A percentile compares a stretch with the other conserved stretches of the same genome.
Conservation (phyloP, 2,797 vertebrate genomes). For the Anabacerthia variegaticeps region DNA sequence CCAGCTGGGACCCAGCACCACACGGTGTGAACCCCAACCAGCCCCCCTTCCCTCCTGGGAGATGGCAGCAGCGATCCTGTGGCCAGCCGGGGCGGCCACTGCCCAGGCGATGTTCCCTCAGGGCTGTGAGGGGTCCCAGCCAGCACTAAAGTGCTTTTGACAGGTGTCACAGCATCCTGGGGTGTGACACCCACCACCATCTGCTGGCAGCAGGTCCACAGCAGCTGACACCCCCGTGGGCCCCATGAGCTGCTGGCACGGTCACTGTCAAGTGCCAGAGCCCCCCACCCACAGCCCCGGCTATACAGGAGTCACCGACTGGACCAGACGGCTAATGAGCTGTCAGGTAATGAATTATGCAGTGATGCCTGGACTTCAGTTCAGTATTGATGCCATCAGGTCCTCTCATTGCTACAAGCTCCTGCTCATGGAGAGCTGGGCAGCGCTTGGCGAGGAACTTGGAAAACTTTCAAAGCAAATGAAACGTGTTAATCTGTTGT, state of each 20-base stretch:
- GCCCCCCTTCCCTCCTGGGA: too few relatives aligned
- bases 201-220: neutral
- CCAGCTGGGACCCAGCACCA: accelerated
- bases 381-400: neutral
- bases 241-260: too few relatives aligned
- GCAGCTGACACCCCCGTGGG: neutral
- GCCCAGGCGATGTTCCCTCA: accelerated
- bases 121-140: accelerated
- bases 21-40: accelerated
- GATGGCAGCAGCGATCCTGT: neutral
- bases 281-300: neutral
- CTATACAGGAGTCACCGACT: neutral
- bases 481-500: neutral
- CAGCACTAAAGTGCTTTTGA: accelerated
- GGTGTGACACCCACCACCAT: neutral
- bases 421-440: neutral
- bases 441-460: neutral
- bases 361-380: neutral
- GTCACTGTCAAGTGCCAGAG: neutral
- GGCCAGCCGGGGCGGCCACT: neutral
- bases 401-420: neutral
- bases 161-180: neutral
- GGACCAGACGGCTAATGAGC: slow-evolving; percentile 9
- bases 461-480: neutral
- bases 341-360: neutral